Evolutionary conservation across 64 coral and sea anemone genomes (phyloP).

Genomic region (Dendronephthya gigantea): DNA sequence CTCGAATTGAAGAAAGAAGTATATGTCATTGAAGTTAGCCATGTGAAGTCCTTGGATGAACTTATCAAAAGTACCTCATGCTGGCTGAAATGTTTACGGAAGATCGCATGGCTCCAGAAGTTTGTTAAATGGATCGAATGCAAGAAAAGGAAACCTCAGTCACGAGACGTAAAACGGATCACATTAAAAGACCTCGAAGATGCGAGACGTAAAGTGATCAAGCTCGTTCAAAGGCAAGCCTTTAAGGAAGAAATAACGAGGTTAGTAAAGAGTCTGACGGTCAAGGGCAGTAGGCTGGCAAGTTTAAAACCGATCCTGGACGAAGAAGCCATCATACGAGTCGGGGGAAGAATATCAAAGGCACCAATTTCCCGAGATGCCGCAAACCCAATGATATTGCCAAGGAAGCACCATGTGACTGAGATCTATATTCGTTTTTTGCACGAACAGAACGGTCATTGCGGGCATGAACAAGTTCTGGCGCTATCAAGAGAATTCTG

Average conservation of each 20-base stretch:
- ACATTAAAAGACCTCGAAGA: not conserved
- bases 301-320: not conserved
- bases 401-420: not conserved
- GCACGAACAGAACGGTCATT: not conserved
- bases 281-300: not conserved
- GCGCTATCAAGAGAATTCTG: conserved; percentile 3
- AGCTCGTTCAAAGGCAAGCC: conserved; percentile 10
- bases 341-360: not conserved
- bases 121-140: not conserved
- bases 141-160: not conserved
- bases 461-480: conserved; percentile 30
- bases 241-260: not conserved
- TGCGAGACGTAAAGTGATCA: conserved; percentile 9
- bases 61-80: too few species aligned
- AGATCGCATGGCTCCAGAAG: too few species aligned
- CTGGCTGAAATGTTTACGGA: too few species aligned
- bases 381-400: not conserved
- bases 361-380: not conserved
- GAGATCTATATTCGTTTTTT: not conserved
- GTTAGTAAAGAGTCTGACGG: not conserved
- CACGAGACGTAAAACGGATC: not conserved
- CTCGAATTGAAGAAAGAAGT: too few species aligned
- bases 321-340: not conserved
- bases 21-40: too few species aligned
- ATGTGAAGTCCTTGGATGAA: too few species aligned